Evolutionary conservation across 2,113 vertebrate species (phyloP).

Genomic region (Lagopus muta): DNA sequence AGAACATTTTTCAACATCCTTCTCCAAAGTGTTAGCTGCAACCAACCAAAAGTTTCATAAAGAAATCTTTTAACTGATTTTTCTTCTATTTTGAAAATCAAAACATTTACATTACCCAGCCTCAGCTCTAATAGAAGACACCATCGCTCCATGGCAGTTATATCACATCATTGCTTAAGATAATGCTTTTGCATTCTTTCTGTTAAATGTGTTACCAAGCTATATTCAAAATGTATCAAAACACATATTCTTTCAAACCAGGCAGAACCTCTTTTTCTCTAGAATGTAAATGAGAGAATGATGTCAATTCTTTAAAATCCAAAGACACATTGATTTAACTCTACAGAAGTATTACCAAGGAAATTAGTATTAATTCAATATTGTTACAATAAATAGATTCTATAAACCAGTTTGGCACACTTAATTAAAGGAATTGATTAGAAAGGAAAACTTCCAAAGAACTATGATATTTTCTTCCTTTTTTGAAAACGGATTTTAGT

Average conservation of each 20-base stretch:
- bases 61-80: neutral
- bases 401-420: neutral
- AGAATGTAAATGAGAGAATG: neutral
- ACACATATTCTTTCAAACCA: neutral
- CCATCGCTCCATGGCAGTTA: neutral
- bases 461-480: neutral
- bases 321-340: neutral
- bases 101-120: neutral
- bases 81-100: neutral
- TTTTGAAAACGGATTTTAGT: neutral
- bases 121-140: neutral
- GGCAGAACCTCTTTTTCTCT: neutral
- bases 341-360: neutral
- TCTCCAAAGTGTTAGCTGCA: neutral
- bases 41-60: neutral
- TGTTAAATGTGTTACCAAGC: neutral
- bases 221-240: neutral
- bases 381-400: neutral
- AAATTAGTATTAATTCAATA: neutral
- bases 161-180: neutral
- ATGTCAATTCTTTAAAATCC: neutral
- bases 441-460: neutral
- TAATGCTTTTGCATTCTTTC: neutral
- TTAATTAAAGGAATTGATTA: neutral
- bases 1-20: neutral